These are phyloP conservation scores for Halcyon badia DNA, from an alignment of 2,797 vertebrate genomes.

Conservation along the genomic window DNA sequence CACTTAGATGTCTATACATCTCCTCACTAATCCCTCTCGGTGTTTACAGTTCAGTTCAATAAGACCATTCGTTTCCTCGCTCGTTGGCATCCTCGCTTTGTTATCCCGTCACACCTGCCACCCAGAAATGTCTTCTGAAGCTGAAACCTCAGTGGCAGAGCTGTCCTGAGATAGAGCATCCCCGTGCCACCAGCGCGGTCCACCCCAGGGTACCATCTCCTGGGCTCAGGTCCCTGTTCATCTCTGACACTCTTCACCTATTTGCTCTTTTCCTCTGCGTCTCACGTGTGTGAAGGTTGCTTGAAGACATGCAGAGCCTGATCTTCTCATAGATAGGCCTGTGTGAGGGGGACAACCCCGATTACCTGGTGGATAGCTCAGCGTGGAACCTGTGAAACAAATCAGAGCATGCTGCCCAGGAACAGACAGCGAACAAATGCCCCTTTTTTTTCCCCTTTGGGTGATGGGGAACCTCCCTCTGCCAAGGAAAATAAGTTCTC, in stretches of 20 bases:
- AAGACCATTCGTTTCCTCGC: not conserved
- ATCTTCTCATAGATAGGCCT: not conserved
- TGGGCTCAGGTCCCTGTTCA: not conserved
- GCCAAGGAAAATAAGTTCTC: not conserved
- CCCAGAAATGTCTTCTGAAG: not conserved
- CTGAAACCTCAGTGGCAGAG: not conserved
- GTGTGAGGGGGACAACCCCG: accelerated
- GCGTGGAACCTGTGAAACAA: accelerated
- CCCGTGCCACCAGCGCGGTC: accelerated
- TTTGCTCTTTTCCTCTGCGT: too few species aligned
- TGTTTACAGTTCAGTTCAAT: not conserved
- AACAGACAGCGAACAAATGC: not conserved
- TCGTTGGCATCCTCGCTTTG: not conserved
- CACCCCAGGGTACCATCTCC: not conserved
- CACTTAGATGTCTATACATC: too few species aligned
- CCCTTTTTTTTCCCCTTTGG: accelerated
- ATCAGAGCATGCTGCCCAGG: not conserved
- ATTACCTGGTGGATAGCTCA: not conserved
- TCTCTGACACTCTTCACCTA: not conserved
- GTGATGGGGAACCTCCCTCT: not conserved
- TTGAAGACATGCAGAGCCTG: not conserved
- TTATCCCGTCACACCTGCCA: not conserved
- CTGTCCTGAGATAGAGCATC: accelerated
- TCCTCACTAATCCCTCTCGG: not conserved
- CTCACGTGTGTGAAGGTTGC: not conserved